A percentile compares a stretch with the other conserved stretches of the same genome.
Evolutionary conservation across 2,797 vertebrate genomes (phyloP).

Genomic region (Strix occidentalis): DNA sequence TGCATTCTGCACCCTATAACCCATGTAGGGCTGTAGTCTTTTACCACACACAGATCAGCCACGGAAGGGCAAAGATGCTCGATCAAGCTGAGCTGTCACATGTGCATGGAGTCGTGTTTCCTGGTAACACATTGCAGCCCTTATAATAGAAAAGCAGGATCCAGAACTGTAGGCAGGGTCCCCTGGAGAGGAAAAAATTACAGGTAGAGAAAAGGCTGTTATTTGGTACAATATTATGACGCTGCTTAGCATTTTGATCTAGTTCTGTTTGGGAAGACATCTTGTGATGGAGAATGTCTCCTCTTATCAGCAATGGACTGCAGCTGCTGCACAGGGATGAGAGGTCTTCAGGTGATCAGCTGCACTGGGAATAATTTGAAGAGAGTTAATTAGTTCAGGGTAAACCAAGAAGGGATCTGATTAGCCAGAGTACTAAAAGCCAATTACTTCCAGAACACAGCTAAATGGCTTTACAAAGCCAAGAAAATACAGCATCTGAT

Average conservation of each 20-base stretch:
- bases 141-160: not conserved
- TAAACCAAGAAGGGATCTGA: slow-evolving; percentile 62
- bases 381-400: slow-evolving; percentile 66
- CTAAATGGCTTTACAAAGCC: not conserved
- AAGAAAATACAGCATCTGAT: not conserved
- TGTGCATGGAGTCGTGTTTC: not conserved
- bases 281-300: not conserved
- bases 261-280: not conserved
- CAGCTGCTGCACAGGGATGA: not conserved
- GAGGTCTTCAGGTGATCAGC: slow-evolving; percentile 42
- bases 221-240: not conserved
- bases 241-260: not conserved
- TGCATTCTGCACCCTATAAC: not conserved
- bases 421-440: slow-evolving; percentile 33
- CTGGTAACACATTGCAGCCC: not conserved
- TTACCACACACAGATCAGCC: not conserved
- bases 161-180: not conserved
- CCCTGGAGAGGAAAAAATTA: not conserved
- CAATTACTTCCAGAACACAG: slow-evolving; percentile 41
- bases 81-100: not conserved
- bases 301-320: not conserved
- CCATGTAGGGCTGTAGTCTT: not conserved
- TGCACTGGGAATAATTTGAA: slow-evolving; percentile 52
- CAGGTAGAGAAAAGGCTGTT: not conserved
- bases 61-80: not conserved